phyloP scores from a whole-genome alignment of 1,140 invertebrate species.

The Akabosia matsudoensis region DNA sequence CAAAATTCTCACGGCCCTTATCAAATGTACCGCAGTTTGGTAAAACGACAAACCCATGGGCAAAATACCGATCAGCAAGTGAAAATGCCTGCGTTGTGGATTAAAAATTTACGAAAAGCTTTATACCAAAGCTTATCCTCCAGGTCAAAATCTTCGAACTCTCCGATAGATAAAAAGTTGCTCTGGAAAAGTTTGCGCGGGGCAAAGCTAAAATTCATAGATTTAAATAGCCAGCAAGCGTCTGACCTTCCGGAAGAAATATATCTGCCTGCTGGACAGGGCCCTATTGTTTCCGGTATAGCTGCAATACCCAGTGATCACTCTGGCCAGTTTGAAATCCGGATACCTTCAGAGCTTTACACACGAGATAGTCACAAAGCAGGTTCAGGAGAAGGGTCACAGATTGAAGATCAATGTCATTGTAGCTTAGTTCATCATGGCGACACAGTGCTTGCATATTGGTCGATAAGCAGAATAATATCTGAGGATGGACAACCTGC shows the following conservation, averaged over 20 bases:
- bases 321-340: constrained; percentile 28
- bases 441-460: constrained; percentile 43
- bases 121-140: constrained; percentile 38
- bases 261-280: constrained; percentile 36
- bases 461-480: constrained; percentile 39
- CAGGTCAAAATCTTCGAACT: background rate
- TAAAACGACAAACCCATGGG: background rate
- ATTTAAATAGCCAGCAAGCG: background rate
- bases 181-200: constrained; percentile 26
- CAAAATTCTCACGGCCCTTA: constrained; percentile 14
- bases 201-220: constrained; percentile 36
- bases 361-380: constrained; percentile 8
- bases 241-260: constrained; percentile 28
- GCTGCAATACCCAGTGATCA: constrained; percentile 26
- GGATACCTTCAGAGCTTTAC: constrained; percentile 35
- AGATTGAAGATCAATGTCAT: constrained; percentile 25
- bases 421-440: constrained; percentile 39
- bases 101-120: constrained; percentile 36
- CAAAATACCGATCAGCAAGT: background rate
- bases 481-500: constrained; percentile 36
- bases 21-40: constrained; percentile 2
- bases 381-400: background rate
- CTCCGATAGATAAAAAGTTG: background rate
- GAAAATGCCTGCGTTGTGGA: constrained; percentile 38
- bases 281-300: constrained; percentile 41